Evolutionary conservation across 2,888 invertebrate species (phyloP), one percentile per base, ranked within the genome.

Genomic region (Temnothorax ravouxi): DNA sequence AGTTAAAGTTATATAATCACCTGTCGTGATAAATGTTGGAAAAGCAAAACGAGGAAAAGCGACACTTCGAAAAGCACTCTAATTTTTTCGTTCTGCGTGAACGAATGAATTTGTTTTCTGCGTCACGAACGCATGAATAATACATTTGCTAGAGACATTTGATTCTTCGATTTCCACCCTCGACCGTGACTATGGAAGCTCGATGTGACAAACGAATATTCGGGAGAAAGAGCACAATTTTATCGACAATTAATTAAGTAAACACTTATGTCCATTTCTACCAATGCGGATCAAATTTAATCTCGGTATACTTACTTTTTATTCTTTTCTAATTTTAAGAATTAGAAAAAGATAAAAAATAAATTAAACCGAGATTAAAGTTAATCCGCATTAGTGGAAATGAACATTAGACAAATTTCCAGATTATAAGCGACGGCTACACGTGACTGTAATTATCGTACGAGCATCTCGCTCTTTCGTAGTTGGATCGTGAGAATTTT

Each of bases 101-200:
- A 87, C 87, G 84, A 86, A 90, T 80, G 86, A 89, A 89, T 90
- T 90, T 86, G 87, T 88, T 88, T 87, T 66, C 84, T 86, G 66
- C 81, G 52, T 69, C 29, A 75, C 66, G 75, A 82, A 76, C 13
- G 83, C 76, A 90, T 92, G 92, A 90, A 91, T 92, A 92, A 91
- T 91, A 88, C 84, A 91, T 86, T 75, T 61, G 66, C 74, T 86
- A 75, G 85, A 82, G 87, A 87, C 87, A 88, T 90, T 91, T 81
- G 85, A 74, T 67, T 81, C 85, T 84, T 80, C 77, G 75, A 77
- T 71, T 84, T 69, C 52, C 67, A 66, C 25, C 52, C 34, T 29
- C 29, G 44, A 6, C 47, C 18, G 21, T 47, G 47, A 38, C 18
- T 38, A 4, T 21, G 59, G 41, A 3, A 15, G 44, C 18, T 41